phyloP scores from a whole-genome alignment of 2,888 invertebrate genomes.

The Tyria jacobaeae region DNA sequence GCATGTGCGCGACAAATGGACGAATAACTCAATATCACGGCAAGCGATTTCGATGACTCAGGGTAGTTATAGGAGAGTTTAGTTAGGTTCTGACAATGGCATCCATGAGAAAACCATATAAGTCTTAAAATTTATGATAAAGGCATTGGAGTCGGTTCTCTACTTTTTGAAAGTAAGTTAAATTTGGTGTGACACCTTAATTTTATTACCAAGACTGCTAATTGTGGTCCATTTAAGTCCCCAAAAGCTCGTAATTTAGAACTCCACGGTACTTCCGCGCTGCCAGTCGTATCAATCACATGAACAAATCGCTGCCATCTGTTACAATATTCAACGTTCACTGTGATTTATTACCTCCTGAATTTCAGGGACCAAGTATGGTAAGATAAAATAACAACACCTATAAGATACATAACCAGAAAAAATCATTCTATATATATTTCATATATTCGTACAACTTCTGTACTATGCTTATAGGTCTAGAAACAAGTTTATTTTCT shows the following conservation, averaged over 20 bases:
- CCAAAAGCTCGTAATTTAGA: constrained; percentile 1
- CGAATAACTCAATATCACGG: too few relatives aligned
- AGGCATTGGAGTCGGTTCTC: too few relatives aligned
- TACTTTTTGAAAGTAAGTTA: too few relatives aligned
- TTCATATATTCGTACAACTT: constrained; percentile 3
- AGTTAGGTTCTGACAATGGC: too few relatives aligned
- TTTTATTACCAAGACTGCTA: not conserved
- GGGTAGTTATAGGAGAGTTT: too few relatives aligned
- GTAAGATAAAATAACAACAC: not conserved
- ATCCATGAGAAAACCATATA: too few relatives aligned
- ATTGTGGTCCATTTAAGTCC: constrained; percentile 4
- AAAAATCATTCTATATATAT: constrained; percentile 11
- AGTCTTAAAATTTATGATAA: too few relatives aligned
- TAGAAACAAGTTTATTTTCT: too few relatives aligned
- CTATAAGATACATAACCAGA: constrained; percentile 6
- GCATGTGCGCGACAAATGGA: too few relatives aligned
- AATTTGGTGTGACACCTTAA: too few relatives aligned
- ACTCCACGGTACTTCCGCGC: constrained; percentile 1
- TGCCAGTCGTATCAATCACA: constrained; percentile 32
- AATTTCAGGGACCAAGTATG: constrained; percentile 8
- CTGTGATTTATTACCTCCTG: constrained; percentile 30
- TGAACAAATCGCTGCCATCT: constrained; percentile 34
- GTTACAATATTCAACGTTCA: constrained; percentile 29
- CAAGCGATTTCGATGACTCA: too few relatives aligned
- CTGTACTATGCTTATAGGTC: too few relatives aligned